phyloP scores from a whole-genome alignment of 1,140 invertebrate genomes.

The Leguminivora glycinivorella region DNA sequence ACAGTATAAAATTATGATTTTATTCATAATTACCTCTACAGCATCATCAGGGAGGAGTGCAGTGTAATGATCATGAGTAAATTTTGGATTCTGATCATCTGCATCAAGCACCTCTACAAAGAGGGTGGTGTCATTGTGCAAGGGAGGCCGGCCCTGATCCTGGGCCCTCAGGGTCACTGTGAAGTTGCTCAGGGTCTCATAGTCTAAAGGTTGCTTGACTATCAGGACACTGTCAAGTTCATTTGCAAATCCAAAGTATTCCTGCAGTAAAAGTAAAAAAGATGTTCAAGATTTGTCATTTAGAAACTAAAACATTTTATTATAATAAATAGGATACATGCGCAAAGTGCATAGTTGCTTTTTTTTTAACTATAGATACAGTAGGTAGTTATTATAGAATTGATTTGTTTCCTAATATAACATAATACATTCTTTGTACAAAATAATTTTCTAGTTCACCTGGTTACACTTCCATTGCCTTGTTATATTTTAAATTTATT shows the following conservation, averaged over 20 bases:
- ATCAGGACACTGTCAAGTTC: constrained; percentile 92
- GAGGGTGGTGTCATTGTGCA: constrained; percentile 86
- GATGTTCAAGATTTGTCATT: background rate
- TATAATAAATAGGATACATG: background rate
- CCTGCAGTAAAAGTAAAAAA: constrained; percentile 66
- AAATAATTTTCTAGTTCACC: too few relatives aligned
- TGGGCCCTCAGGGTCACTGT: constrained; percentile 89
- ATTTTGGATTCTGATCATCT: constrained; percentile 95
- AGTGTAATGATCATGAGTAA: constrained; percentile 88
- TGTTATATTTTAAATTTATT: too few relatives aligned
- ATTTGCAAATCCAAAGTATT: constrained; percentile 90
- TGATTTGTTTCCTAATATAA: too few relatives aligned
- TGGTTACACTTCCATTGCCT: too few relatives aligned
- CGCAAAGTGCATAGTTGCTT: background rate
- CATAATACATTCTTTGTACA: too few relatives aligned
- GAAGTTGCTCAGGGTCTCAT: constrained; percentile 89
- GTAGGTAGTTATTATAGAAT: too few relatives aligned
- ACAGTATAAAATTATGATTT: background rate
- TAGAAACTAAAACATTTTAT: background rate
- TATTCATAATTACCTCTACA: constrained; percentile 75
- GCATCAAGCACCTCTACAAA: constrained; percentile 91
- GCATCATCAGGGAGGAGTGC: constrained; percentile 83
- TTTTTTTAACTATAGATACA: too few relatives aligned
- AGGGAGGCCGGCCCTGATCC: constrained; percentile 91
- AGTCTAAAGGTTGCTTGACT: constrained; percentile 89